Base-by-base conservation (phyloP, 1,140 invertebrate species). In the Linepithema humile region DNA sequence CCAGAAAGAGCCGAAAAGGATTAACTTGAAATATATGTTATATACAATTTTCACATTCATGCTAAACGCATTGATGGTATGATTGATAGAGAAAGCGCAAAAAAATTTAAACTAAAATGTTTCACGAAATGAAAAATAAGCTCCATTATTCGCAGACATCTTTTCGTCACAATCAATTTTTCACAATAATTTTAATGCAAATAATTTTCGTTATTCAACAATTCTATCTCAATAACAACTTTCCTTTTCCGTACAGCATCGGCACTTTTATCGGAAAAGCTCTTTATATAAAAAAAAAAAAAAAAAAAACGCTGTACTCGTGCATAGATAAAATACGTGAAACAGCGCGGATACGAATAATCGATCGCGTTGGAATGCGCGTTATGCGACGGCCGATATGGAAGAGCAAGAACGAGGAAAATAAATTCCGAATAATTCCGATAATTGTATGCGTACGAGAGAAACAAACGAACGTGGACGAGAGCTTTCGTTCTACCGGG, bases 361-460 rank as follows among this genome's bases (percentile, higher is more conserved):
- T 69, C 48, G 48, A 70, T 67, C 57, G 26, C 15, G 3, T 29
- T 40, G 43, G 45, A 53, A 26, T n/a, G n/a, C n/a, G n/a, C n/a
- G n/a, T n/a, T n/a, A n/a, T n/a, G n/a, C n/a, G n/a, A n/a, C n/a
- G n/a, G n/a, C n/a, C n/a, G n/a, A n/a, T 40, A 17, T 4, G 23
- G 17, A 15, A 9, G 29, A 69, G 17, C 40, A 15, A 45, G 17
- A 55, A 32, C 6, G 64, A 10, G 48, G 32, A 55, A 40, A 80
- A 57, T 70, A 70, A 40, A n/a, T n/a, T 80, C 20, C 35, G n/a
- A 32, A 32, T 17, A 77, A 77, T 80, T 80, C 38, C 48, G 64
- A 70, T 80, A 80, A 80, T 55, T 80, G 75, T 17, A 53, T 10
- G 15, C 23, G 59, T 77, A 67, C 32, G 32, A 5, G 1, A 53